These are phyloP conservation scores for Melinopterus prodromus DNA, from an alignment of 2,888 invertebrate genomes.

Conservation along the genomic window DNA sequence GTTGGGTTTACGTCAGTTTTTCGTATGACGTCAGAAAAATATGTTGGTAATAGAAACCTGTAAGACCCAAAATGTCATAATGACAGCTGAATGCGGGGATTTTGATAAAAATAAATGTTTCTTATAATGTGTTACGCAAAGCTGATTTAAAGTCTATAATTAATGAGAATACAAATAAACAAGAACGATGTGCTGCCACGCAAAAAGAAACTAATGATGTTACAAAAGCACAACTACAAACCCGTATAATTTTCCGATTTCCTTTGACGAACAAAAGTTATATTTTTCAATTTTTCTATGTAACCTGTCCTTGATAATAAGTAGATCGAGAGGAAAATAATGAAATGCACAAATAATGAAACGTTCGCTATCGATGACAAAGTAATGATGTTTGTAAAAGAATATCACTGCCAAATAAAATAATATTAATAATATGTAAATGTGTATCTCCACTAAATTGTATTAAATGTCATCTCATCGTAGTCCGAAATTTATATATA, in stretches of 20 bases:
- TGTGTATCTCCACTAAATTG: constrained; percentile 21
- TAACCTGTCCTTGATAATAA: constrained; percentile 4
- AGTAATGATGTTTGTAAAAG: constrained; percentile 18
- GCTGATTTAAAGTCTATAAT: no score
- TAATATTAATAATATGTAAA: constrained; percentile 7
- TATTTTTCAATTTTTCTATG: not conserved
- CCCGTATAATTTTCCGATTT: not conserved
- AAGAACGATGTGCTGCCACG: no score
- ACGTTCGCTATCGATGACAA: constrained; percentile 11
- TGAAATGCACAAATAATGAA: constrained; percentile 18
- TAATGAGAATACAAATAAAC: no score
- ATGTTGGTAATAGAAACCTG: no score
- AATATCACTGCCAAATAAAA: constrained; percentile 24
- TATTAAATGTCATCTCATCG: constrained; percentile 23
- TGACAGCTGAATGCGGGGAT: no score
- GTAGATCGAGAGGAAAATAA: not conserved
- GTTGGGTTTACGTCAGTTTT: not conserved
- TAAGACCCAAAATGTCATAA: no score
- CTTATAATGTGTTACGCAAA: no score
- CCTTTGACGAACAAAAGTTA: not conserved
- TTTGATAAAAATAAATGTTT: no score
- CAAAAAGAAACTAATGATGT: not conserved
- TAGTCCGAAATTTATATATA: constrained; percentile 8
- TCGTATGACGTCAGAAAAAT: not conserved
- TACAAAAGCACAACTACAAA: not conserved